phyloP scores from a whole-genome alignment of 2,113 vertebrate species.

The Cinclus mexicanus region DNA sequence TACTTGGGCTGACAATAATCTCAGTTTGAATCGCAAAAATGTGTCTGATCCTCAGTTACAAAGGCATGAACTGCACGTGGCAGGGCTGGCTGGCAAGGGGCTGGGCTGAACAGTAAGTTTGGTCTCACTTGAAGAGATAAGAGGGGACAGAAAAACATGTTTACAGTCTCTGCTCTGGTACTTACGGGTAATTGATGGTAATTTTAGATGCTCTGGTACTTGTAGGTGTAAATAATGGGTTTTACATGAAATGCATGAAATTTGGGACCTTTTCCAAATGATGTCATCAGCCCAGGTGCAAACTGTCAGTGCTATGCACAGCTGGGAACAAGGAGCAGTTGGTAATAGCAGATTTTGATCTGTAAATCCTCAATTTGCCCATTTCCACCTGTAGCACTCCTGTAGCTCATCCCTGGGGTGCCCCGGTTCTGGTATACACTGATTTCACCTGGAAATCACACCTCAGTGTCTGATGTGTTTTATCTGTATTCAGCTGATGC shows the following conservation, averaged over 20 bases:
- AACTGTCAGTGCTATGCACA: neutral
- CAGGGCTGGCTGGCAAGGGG: neutral
- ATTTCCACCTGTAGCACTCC: neutral
- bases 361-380: neutral
- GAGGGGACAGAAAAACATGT: slow-evolving; percentile 18
- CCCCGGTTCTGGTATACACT: neutral
- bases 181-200: neutral
- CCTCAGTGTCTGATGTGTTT: slow-evolving; percentile 3
- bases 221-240: slow-evolving; percentile 4
- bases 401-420: neutral
- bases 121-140: neutral
- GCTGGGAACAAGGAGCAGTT: neutral
- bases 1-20: neutral
- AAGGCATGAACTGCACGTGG: neutral
- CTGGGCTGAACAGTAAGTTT: neutral
- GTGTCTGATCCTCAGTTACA: neutral
- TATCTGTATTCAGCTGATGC: slow-evolving; percentile 52
- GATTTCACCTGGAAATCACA: slow-evolving; percentile 11
- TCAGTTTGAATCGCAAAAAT: slow-evolving; percentile 3
- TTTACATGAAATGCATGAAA: neutral
- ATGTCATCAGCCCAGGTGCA: neutral
- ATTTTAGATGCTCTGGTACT: slow-evolving; percentile 23
- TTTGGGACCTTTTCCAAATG: neutral
- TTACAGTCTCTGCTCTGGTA: neutral
- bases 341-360: neutral